Conservation (phyloP, 2,113 vertebrate genomes). For the Bubalus kerabau region DNA sequence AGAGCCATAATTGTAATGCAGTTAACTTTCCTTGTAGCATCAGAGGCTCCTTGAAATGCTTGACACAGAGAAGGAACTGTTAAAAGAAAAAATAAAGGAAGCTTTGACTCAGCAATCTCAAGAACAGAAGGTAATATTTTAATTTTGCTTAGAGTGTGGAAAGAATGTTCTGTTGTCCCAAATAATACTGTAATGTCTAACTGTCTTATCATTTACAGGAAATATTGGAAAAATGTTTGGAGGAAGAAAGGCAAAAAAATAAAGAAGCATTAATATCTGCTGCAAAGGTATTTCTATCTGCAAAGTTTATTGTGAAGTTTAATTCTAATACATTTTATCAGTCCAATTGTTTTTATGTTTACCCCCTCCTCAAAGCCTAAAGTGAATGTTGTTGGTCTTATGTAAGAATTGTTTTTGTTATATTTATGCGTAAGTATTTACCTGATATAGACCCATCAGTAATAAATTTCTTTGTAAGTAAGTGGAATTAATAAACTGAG, state of each 20-base stretch:
- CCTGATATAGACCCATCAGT: not conserved
- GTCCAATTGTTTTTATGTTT: not conserved
- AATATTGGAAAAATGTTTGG: slow-evolving; percentile 77
- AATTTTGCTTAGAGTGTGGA: not conserved
- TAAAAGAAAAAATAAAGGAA: slow-evolving; percentile 77
- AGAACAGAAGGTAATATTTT: slow-evolving; percentile 79
- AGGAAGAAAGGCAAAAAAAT: slow-evolving; percentile 78
- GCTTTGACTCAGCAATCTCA: slow-evolving; percentile 76
- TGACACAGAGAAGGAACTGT: slow-evolving; percentile 77
- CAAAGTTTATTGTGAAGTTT: not conserved
- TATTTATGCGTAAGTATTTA: not conserved
- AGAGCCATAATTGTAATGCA: not conserved
- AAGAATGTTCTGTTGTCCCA: not conserved
- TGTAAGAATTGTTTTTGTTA: not conserved
- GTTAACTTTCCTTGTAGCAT: slow-evolving; percentile 76
- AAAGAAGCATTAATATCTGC: slow-evolving; percentile 75
- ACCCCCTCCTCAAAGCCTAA: not conserved
- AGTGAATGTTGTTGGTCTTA: not conserved
- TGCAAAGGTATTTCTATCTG: slow-evolving; percentile 75
- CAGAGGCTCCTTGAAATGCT: slow-evolving; percentile 82
- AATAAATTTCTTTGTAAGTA: not conserved
- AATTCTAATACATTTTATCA: not conserved
- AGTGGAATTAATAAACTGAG: not conserved
- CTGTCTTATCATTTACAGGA: slow-evolving; percentile 73
- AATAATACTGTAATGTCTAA: not conserved